Evolutionary conservation across 2,113 vertebrate genomes (phyloP), one percentile per base, ranked within the genome.

Genomic region (Cygnus buccinator): DNA sequence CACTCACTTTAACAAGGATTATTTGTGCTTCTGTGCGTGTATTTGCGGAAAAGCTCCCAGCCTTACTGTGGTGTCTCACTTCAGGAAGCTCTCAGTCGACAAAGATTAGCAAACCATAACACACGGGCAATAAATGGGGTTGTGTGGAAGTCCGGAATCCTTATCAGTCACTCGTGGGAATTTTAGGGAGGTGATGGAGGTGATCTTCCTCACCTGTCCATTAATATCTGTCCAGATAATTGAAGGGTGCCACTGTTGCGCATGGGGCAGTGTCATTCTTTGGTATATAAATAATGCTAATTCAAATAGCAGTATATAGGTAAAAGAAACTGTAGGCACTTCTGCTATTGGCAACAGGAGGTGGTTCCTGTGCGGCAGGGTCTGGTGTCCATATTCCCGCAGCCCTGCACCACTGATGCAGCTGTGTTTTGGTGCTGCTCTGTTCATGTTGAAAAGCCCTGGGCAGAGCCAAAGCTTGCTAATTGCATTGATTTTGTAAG

Each of bases 401-500:
- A 11, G 85, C 37, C 37, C 74, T 6, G 52, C 18, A 16, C 66
- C 57, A 6, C 37, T 2, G 2, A 25, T 10, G 65, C 25, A 26
- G 37, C 52, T 37, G 13, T 10, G 43, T 52, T 6, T 7, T 31
- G 20, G 20, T 10, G 37, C 63, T 31, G 54, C 31, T 10, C 62
- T 10, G 35, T 8, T n/a, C 46, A 6, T 4, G 2, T 5, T 1
- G 61, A 25, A 11, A 13, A 3, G 43, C 7, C 71, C 41, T 13
- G 17, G 7, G 57, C n/a, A 8, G 75, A 72, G 66, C 65, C 65
- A 17, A 6, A 8, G 44, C 57, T 39, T 22, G 65, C 37, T 48
- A 5, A 6, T 4, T 9, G 57, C 3, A 0, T 28, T 12, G n/a
- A 3, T 54, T 14, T 66, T 14, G 0, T 5, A 55, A 39, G 65